Conservation (phyloP, 2,113 vertebrate species). For the Cricetomys ansorgei region DNA sequence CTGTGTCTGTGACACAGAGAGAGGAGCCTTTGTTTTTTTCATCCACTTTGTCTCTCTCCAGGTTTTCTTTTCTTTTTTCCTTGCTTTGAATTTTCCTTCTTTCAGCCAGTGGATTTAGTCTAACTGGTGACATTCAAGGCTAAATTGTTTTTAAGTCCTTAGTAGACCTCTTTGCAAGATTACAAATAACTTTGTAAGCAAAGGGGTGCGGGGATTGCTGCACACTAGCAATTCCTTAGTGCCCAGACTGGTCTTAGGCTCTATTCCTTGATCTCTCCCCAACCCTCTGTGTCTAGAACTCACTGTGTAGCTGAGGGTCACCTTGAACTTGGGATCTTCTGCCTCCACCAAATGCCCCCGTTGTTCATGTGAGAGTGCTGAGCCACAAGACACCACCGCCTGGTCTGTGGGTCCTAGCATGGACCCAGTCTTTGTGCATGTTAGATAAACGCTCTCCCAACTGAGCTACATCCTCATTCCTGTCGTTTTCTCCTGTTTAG, state of each 20-base stretch:
- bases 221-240: not conserved
- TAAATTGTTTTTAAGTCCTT: slow-evolving; percentile 45
- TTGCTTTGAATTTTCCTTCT: slow-evolving; percentile 30
- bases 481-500: not conserved
- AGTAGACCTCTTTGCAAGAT: slow-evolving; percentile 31
- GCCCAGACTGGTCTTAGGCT: not conserved
- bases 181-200: not conserved
- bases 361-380: not conserved
- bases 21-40: not conserved
- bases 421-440: not conserved
- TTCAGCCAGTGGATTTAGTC: slow-evolving; percentile 4
- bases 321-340: not conserved
- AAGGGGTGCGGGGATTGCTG: not conserved
- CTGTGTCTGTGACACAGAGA: not conserved
- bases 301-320: not conserved
- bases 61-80: not conserved
- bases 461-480: not conserved
- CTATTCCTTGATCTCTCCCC: not conserved
- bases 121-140: slow-evolving; percentile 34
- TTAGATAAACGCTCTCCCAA: not conserved
- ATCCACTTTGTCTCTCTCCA: not conserved
- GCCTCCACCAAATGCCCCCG: not conserved
- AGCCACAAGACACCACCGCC: not conserved
- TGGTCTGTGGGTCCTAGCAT: not conserved
- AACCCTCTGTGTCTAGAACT: not conserved